Evolutionary conservation across 2,797 vertebrate genomes (phyloP).

Genomic region (Onychomys leucogaster): DNA sequence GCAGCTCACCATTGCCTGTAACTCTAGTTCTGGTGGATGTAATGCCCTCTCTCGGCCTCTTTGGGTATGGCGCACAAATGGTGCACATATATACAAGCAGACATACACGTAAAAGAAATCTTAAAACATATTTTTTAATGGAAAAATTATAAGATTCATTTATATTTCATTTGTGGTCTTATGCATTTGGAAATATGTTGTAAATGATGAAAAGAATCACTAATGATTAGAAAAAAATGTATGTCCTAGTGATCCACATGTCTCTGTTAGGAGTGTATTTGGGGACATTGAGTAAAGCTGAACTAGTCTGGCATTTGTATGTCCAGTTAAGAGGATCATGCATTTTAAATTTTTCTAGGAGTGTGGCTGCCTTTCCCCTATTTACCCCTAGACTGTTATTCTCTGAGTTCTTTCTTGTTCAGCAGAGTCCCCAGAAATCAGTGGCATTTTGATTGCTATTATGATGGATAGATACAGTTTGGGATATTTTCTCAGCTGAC

Average conservation of each 20-base stretch:
- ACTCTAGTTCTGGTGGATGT: neutral
- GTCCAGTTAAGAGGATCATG: neutral
- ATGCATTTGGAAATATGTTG: neutral
- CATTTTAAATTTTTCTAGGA: conserved; percentile 6
- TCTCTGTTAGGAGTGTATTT: neutral
- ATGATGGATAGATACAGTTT: conserved; percentile 36
- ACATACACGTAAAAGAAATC: neutral
- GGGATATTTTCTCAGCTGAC: conserved; percentile 32
- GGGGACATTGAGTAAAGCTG: neutral
- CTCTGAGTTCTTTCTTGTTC: neutral
- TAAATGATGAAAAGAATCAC: conserved; percentile 20
- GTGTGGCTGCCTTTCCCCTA: neutral
- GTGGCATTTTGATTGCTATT: conserved; percentile 7
- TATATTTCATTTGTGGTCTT: neutral
- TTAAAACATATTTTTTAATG: neutral
- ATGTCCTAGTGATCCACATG: neutral
- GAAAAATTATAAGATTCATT: neutral
- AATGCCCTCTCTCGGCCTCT: neutral
- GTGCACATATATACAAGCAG: accelerated
- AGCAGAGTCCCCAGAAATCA: neutral
- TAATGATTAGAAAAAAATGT: neutral
- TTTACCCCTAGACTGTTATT: neutral
- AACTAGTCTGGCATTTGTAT: conserved; percentile 4
- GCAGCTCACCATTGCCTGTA: neutral
- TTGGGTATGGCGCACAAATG: neutral